A percentile compares a stretch with the other conserved stretches of the same genome.
These are phyloP conservation scores for Brachyhypopomus occidentalis DNA, from an alignment of 2,113 vertebrate genomes.

Conservation along the genomic window DNA sequence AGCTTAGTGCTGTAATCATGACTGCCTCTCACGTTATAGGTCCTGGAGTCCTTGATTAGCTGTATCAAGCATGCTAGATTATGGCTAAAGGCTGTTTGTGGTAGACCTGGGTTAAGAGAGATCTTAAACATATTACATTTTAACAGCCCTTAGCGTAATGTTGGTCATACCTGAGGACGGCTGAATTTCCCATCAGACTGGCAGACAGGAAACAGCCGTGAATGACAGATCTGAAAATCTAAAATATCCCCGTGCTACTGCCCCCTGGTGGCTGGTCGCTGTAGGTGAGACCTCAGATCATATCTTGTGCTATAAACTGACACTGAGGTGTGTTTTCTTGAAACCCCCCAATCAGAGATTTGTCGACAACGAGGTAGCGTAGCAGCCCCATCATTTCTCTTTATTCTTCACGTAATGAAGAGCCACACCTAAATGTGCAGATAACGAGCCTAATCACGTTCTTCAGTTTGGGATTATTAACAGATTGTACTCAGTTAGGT, in stretches of 20 bases:
- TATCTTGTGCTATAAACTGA: not conserved
- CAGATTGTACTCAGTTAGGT: not conserved
- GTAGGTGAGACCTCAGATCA: not conserved
- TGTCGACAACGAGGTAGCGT: not conserved
- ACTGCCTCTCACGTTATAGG: not conserved
- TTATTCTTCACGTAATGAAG: not conserved
- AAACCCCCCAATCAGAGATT: not conserved
- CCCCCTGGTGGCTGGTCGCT: not conserved
- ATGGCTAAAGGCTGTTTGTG: not conserved
- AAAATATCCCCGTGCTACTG: no score
- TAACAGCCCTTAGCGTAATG: not conserved
- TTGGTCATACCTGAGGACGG: no score
- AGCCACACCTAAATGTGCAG: not conserved
- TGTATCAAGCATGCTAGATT: not conserved
- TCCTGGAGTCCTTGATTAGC: not conserved
- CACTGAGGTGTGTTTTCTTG: not conserved
- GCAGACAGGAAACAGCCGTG: no score
- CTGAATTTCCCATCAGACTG: no score
- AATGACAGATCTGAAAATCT: no score
- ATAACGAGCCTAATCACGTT: not conserved
- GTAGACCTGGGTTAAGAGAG: not conserved
- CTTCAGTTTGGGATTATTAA: not conserved
- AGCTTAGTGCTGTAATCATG: not conserved
- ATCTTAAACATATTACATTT: not conserved
- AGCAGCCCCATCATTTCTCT: not conserved